Conservation (phyloP, 2,113 vertebrate species). For the Elgaria multicarinata region DNA sequence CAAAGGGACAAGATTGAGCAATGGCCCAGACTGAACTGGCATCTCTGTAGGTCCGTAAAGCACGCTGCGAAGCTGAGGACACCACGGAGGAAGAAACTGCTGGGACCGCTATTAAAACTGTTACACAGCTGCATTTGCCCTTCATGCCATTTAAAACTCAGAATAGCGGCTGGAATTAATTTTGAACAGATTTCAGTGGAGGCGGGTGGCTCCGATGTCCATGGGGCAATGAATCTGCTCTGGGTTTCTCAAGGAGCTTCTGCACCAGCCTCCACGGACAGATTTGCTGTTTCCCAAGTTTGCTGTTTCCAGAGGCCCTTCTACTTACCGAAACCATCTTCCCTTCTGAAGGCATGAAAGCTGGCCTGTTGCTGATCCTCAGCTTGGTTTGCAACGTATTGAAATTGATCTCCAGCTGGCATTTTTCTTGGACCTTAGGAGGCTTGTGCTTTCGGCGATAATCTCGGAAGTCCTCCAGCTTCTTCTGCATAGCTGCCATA, state of each 20-base stretch:
- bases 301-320: not conserved
- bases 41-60: not conserved
- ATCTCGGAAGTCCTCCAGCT: constrained; percentile 97
- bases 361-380: constrained; percentile 95
- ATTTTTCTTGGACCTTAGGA: constrained; percentile 97
- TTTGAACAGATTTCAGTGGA: not conserved
- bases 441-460: constrained; percentile 98
- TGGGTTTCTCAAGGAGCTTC: no score
- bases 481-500: constrained; percentile 94
- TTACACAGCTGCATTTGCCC: not conserved
- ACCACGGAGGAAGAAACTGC: no score
- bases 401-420: constrained; percentile 98
- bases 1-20: not conserved
- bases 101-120: not conserved
- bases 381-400: constrained; percentile 98
- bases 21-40: not conserved
- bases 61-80: not conserved
- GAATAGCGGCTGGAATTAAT: constrained; percentile 11
- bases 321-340: constrained; percentile 97
- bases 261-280: no score
- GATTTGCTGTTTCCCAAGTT: not conserved
- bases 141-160: not conserved
- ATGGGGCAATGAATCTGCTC: no score
- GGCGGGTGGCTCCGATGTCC: no score
- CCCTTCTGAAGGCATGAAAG: constrained; percentile 98